Evolutionary conservation across 1,140 invertebrate species (phyloP).

Genomic region (Panonychus citri): DNA sequence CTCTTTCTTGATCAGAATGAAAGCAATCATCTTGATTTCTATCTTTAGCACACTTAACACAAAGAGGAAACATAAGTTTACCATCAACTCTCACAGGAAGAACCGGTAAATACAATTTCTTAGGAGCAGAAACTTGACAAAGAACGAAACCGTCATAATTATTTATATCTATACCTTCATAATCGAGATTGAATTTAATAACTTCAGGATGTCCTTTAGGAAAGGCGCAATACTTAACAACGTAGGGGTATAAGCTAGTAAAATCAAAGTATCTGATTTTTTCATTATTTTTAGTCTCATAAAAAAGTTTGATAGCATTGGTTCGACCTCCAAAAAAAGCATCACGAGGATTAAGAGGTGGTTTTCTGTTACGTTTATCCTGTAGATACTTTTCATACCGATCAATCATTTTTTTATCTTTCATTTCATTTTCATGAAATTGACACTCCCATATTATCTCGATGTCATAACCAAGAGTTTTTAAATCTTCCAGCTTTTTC

Average conservation of each 20-base stretch:
- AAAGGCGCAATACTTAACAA: not conserved
- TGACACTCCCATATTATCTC: too few species aligned
- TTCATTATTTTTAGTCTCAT: slow-evolving; percentile 16
- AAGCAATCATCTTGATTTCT: slow-evolving; percentile 6
- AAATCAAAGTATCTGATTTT: slow-evolving; percentile 20
- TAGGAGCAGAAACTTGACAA: slow-evolving; percentile 12
- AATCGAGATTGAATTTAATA: slow-evolving; percentile 15
- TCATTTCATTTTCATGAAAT: too few species aligned
- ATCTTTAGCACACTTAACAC: slow-evolving; percentile 11
- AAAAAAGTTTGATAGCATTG: slow-evolving; percentile 16
- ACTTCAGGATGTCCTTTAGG: slow-evolving; percentile 18
- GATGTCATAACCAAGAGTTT: too few species aligned
- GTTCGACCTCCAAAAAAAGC: slow-evolving; percentile 21
- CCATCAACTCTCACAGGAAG: slow-evolving; percentile 3
- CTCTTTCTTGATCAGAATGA: slow-evolving; percentile 18
- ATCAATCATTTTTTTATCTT: too few species aligned
- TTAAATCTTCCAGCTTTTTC: too few species aligned
- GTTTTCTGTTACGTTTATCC: not conserved
- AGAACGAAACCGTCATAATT: slow-evolving; percentile 16
- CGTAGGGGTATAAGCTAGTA: not conserved
- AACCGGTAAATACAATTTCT: slow-evolving; percentile 11
- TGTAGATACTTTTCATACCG: not conserved
- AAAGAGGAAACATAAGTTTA: slow-evolving; percentile 15
- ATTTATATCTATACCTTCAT: not conserved
- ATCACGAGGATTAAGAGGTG: slow-evolving; percentile 9